Base-by-base conservation (phyloP, 2,113 vertebrate genomes). In the Climacteris rufus region DNA sequence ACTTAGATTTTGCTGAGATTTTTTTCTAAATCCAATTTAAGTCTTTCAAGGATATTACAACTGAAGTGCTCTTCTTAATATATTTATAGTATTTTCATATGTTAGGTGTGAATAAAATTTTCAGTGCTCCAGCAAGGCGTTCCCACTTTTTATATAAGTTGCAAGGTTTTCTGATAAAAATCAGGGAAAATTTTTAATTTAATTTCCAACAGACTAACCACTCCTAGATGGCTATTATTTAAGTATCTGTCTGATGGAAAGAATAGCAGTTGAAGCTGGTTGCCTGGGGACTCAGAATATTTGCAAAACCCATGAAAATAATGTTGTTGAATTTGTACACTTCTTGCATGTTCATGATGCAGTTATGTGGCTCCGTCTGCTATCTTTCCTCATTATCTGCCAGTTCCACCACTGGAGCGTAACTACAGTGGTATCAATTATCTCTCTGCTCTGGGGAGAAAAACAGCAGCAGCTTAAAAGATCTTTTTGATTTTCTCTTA, bases 361-460 rank as follows among this genome's bases (percentile, higher is more conserved):
- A 83, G 88, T 92, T 87, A 78, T 0, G 0, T 57, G 66, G 60
- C 56, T 94, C 60, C 0, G 2, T 70, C 54, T 88, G 90, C 47
- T 92, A 74, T 77, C 64, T 74, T 35, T 65, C 66, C 42, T 95
- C 64, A 53, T 96, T 92, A 95, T 92, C 83, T 93, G 47, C 68
- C 56, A 78, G 30, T 66, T 90, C 64, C 17, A 52, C 59, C 50
- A 35, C 85, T 87, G 82, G 33, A 90, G 44, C 7, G 0, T 90
- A 84, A 95, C 90, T 94, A 42, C 42, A 81, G 20, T 75, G 65
- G 44, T 86, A 89, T 65, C 79, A 83, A 40, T 96, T 96, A 93
- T 68, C 44, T 63, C 33, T 21, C 11, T 2, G 10, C 53, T 76
- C 68, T 70, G 59, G 39, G 54, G 52, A 91, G 52, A 70, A 83